These are phyloP conservation scores for Anoplophora glabripennis DNA, from an alignment of 1,140 invertebrate species.

Conservation along the genomic window DNA sequence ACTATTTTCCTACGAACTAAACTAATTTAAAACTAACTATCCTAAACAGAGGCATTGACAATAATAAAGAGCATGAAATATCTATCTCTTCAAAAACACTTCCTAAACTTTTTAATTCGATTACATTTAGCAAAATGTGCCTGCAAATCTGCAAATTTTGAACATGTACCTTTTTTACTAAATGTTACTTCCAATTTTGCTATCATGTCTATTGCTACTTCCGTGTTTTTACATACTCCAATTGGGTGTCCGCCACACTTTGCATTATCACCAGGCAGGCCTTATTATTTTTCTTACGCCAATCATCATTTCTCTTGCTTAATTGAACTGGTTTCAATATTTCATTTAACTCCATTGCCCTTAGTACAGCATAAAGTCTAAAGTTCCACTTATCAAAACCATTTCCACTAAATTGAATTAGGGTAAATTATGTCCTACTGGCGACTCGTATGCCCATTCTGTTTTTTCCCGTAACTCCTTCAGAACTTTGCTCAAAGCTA, in stretches of 20 bases:
- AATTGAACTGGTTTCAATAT: too few relatives aligned
- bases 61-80: constrained; percentile 19
- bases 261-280: constrained; percentile 6
- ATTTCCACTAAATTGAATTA: constrained; percentile 7
- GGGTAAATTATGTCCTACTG: too few relatives aligned
- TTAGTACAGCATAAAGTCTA: constrained; percentile 2
- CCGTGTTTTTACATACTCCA: constrained; percentile 18
- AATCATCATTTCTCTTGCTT: too few relatives aligned
- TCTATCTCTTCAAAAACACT: constrained; percentile 19
- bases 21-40: too few relatives aligned
- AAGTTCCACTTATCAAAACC: constrained; percentile 16
- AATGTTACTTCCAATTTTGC: constrained; percentile 13
- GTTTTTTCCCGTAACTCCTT: too few relatives aligned
- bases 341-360: too few relatives aligned
- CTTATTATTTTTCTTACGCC: constrained; percentile 2
- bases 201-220: constrained; percentile 14
- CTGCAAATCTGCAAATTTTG: constrained; percentile 5
- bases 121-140: constrained; percentile 20
- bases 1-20: too few relatives aligned
- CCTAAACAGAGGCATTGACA: constrained; percentile 23
- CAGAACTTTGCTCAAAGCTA: too few relatives aligned
- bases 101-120: constrained; percentile 15
- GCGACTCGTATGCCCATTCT: too few relatives aligned
- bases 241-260: constrained; percentile 9
- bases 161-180: constrained; percentile 13